Evolutionary conservation across 2,113 vertebrate genomes (phyloP), one percentile per base, ranked within the genome.

Genomic region (Antechinus stuartii): DNA sequence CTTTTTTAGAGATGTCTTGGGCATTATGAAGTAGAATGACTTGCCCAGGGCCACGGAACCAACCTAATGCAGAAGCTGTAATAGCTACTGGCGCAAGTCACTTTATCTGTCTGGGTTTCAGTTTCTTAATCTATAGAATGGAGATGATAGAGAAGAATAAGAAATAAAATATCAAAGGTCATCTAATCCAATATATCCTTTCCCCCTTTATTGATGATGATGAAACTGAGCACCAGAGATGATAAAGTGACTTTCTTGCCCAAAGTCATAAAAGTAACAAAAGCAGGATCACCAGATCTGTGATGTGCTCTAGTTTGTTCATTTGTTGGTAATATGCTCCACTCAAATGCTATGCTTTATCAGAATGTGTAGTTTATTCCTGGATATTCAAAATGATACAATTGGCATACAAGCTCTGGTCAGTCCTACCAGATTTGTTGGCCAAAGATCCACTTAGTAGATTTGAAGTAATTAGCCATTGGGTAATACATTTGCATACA

Each of bases 81-180:
- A 76, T n/a, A 76, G 12, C 16, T 68, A 68, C 61, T 76, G 30
- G 30, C 42, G 56, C 47, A 95, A 93, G 47, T 30, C 90, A 91
- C 91, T 27, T 50, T 25, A 61, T 90, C 50, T 56, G 8, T 92
- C 49, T 89, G 46, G 52, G 55, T 4, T 52, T 96, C 55, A 76
- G 57, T 96, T 96, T 94, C 47, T 30, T 96, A 24, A 93, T 91
- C 89, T n/a, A 84, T 54, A 89, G 93, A 93, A 95, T 25, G 11
- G 27, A 16, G 19, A 92, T 91, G 7, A 11, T 19, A 76, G 61
- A 35, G 14, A 16, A n/a, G 35, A 6, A 76, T n/a, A 76, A n/a
- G 35, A 16, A 76, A n/a, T 35, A n/a, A 3, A 12, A n/a, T 14
- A 16, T n/a, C n/a, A 68, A 1, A 19, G 14, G 14, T 35, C 30